Evolutionary conservation across 2,113 vertebrate species (phyloP), one percentile per base, ranked within the genome.

Genomic region (Oriolus oriolus): DNA sequence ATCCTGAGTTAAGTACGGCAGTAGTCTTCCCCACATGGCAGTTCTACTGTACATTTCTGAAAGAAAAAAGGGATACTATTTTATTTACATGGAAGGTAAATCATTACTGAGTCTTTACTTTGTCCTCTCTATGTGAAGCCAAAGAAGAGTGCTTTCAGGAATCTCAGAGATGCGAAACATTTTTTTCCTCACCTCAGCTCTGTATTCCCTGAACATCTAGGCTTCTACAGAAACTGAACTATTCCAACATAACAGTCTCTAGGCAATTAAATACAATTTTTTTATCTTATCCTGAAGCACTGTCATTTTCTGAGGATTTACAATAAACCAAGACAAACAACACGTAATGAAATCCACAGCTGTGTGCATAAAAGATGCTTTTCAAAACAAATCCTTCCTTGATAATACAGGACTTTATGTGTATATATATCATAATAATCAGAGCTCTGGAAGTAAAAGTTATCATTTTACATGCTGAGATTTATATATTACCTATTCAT

Each of bases 401-500:
- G 64, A 90, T 96, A 96, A 74, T 78, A 84, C 26, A 60, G 50
- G 74, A 52, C 18, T 59, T 90, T 69, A 82, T 56, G 37, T 75
- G 39, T 64, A 63, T 52, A 92, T 89, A 65, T 26, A 93, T 80
- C 63, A 68, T 44, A 93, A 52, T 13, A 89, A 64, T 78, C 85
- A 86, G 54, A 89, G 41, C 14, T 75, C 42, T 77, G 45, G 14
- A 95, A 86, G 52, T 49, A 92, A 54, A 96, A 91, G 69, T 77
- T 82, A 91, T 37, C 39, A 70, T 90, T 96, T 92, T 64, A 54
- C 64, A 42, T 90, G 59, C 42, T 65, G 63, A 93, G 84, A 79
- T 87, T 94, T 93, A 63, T 89, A 86, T 84, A 70, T 93, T 90
- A 87, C 81, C 63, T 93, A 45, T 88, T 94, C 76, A 89, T 96